Conservation (phyloP, 2,113 vertebrate genomes). For the Uropsilus gracilis region DNA sequence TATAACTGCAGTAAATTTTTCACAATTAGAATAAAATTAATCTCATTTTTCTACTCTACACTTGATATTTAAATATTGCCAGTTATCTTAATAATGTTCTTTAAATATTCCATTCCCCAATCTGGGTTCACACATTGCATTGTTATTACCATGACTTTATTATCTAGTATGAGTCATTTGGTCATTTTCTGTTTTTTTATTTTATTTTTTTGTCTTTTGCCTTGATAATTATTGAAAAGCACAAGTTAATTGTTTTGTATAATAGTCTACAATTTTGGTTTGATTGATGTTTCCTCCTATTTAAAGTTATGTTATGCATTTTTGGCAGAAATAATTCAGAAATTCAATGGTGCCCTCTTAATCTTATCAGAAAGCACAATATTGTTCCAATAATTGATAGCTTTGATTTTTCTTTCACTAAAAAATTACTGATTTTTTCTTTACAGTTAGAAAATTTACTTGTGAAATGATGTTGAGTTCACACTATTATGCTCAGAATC, state of each 20-base stretch:
- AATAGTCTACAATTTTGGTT: neutral
- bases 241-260: neutral
- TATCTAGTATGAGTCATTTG: neutral
- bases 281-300: neutral
- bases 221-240: neutral
- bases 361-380: neutral
- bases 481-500: neutral
- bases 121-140: neutral
- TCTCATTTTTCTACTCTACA: neutral
- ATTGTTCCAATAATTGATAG: neutral
- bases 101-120: neutral
- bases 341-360: neutral
- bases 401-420: neutral
- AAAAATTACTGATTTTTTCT: neutral
- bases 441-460: neutral
- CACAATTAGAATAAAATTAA: neutral
- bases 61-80: neutral
- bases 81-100: neutral
- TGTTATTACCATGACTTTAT: neutral
- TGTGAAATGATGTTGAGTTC: neutral
- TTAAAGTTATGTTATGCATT: neutral
- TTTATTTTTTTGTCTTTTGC: neutral
- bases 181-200: neutral
- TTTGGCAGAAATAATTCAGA: neutral
- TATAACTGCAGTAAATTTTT: neutral